These are phyloP conservation scores for Macrobrachium rosenbergii DNA, from an alignment of 1,140 invertebrate species.

Conservation along the genomic window DNA sequence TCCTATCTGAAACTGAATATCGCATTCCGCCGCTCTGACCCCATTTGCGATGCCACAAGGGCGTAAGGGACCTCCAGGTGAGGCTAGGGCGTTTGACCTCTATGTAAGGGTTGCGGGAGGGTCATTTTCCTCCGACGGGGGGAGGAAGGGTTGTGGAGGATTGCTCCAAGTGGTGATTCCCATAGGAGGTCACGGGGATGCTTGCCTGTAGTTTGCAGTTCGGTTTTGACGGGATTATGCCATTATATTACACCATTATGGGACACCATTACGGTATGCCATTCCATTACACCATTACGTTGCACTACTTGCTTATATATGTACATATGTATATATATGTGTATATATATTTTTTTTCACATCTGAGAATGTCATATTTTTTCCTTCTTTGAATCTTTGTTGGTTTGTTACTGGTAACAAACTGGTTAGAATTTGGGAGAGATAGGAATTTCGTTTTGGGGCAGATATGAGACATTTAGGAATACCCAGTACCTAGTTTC, in stretches of 20 bases:
- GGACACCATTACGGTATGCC: no score
- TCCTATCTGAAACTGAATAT: conserved; percentile 42
- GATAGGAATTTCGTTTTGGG: no score
- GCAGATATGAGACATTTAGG: no score
- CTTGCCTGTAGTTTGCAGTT: not conserved
- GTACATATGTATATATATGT: not conserved
- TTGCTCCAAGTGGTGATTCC: conserved; percentile 1
- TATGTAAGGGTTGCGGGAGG: not conserved
- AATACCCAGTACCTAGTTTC: no score
- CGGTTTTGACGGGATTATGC: not conserved
- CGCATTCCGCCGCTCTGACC: conserved; percentile 34
- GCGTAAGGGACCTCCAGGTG: not conserved
- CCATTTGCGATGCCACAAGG: not conserved
- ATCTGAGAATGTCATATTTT: no score
- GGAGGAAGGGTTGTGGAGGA: conserved; percentile 12
- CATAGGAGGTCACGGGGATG: not conserved
- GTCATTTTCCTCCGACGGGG: not conserved
- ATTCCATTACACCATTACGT: not conserved
- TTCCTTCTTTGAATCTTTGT: no score
- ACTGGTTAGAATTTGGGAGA: no score
- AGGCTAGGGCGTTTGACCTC: not conserved
- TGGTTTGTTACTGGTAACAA: no score
- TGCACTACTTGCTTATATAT: not conserved
- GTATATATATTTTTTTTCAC: not conserved
- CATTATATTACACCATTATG: no score